phyloP scores from a whole-genome alignment of 2,888 invertebrate genomes.

The Protula sp. region DNA sequence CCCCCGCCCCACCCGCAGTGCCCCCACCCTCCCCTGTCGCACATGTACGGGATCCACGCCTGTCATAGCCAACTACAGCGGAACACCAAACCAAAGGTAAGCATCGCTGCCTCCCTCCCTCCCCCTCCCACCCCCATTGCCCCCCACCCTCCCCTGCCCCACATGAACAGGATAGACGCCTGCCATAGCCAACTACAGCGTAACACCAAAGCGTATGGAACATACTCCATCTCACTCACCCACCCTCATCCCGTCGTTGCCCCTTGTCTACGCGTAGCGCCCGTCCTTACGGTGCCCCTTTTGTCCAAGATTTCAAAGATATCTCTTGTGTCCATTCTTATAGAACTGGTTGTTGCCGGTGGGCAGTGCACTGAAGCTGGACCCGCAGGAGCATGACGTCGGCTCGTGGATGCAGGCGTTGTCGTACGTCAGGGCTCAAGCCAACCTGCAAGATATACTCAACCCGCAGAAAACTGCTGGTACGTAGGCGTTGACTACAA shows the following conservation, averaged over 20 bases:
- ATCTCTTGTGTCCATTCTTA: too few species aligned
- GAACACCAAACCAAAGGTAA: neutral
- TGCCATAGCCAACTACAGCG: neutral
- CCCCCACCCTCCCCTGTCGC: neutral
- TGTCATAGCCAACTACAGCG: neutral
- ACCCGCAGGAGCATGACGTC: constrained; percentile 35
- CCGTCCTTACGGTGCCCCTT: too few species aligned
- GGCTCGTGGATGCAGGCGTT: constrained; percentile 31
- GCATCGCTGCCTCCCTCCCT: neutral
- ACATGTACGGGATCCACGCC: neutral
- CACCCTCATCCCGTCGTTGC: too few species aligned
- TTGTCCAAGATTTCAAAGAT: too few species aligned
- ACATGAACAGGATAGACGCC: neutral
- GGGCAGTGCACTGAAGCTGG: constrained; percentile 30
- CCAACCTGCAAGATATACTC: constrained; percentile 21
- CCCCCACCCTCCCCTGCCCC: neutral
- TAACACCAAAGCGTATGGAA: neutral
- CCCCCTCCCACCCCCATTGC: too few species aligned
- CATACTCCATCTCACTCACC: neutral
- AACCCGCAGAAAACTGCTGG: constrained; percentile 28
- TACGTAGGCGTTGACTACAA: constrained; percentile 13
- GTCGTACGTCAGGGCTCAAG: constrained; percentile 32
- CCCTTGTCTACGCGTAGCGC: too few species aligned
- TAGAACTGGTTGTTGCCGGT: constrained; percentile 27
- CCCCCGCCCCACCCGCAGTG: too few species aligned